phyloP scores from a whole-genome alignment of 2,888 invertebrate genomes.

The Perizoma affinitatum region DNA sequence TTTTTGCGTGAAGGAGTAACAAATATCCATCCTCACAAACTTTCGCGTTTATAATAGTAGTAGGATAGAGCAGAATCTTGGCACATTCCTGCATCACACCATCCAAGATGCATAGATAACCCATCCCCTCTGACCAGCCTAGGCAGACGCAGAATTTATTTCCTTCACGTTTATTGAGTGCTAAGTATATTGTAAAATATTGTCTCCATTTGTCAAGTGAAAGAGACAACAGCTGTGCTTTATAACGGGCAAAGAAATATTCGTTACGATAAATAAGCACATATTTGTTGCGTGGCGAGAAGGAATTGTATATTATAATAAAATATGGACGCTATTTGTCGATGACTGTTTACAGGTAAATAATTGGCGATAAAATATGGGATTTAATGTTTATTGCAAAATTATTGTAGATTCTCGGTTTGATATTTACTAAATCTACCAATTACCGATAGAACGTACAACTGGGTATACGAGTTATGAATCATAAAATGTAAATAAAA shows the following conservation, averaged over 20 bases:
- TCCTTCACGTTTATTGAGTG: constrained; percentile 31
- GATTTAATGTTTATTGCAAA: constrained; percentile 15
- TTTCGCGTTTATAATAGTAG: too few relatives aligned
- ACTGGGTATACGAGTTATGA: too few relatives aligned
- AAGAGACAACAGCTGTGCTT: not conserved
- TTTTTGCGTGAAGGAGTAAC: too few relatives aligned
- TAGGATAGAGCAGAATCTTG: too few relatives aligned
- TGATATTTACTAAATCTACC: constrained; percentile 12
- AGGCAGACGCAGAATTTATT: constrained; percentile 46
- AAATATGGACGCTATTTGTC: constrained; percentile 37
- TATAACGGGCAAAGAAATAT: not conserved
- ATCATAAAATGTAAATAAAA: too few relatives aligned
- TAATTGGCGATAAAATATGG: constrained; percentile 41
- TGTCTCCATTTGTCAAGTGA: constrained; percentile 40
- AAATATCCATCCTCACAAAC: too few relatives aligned
- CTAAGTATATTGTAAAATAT: constrained; percentile 43
- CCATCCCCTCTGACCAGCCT: constrained; percentile 45
- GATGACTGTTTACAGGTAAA: constrained; percentile 40
- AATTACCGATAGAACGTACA: constrained; percentile 8
- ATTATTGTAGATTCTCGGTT: constrained; percentile 4
- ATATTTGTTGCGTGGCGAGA: not conserved
- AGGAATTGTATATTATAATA: not conserved
- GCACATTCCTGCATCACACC: constrained; percentile 31
- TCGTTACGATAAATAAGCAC: too few relatives aligned
- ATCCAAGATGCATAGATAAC: constrained; percentile 57